phyloP scores from a whole-genome alignment of 2,113 vertebrate species.

The Odocoileus virginianus region DNA sequence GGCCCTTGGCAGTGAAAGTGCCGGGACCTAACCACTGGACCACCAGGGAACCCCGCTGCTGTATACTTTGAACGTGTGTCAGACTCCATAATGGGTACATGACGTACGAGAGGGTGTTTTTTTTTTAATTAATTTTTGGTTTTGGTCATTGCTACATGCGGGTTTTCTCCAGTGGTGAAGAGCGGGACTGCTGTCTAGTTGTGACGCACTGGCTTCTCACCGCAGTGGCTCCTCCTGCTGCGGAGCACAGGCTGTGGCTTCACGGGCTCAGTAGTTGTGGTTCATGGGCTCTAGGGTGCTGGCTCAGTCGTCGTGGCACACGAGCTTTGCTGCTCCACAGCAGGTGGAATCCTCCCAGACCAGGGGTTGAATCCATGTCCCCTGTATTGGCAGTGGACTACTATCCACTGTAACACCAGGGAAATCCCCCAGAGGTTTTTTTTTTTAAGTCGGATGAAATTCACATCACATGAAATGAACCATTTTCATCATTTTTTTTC shows the following conservation, averaged over 20 bases:
- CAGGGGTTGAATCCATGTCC: neutral
- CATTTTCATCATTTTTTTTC: neutral
- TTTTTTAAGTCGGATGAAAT: neutral
- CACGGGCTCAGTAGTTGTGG: neutral
- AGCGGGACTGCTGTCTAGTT: neutral
- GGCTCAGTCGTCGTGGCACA: neutral
- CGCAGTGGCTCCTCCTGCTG: neutral
- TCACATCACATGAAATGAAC: neutral
- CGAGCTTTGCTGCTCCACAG: neutral
- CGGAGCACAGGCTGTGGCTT: neutral
- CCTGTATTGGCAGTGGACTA: neutral
- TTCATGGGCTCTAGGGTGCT: neutral
- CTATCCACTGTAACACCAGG: neutral
- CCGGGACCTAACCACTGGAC: neutral
- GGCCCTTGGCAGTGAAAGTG: neutral
- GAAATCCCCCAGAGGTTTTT: neutral
- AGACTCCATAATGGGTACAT: neutral
- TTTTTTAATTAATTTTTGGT: neutral
- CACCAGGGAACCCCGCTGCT: neutral
- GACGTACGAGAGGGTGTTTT: neutral
- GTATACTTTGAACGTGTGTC: neutral
- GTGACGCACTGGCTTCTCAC: neutral
- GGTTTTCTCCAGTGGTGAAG: neutral
- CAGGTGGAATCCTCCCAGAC: neutral
- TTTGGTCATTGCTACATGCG: neutral